Evolutionary conservation across 2,888 invertebrate species (phyloP), one percentile per base, ranked within the genome.

Genomic region (Mystacides longicornis): DNA sequence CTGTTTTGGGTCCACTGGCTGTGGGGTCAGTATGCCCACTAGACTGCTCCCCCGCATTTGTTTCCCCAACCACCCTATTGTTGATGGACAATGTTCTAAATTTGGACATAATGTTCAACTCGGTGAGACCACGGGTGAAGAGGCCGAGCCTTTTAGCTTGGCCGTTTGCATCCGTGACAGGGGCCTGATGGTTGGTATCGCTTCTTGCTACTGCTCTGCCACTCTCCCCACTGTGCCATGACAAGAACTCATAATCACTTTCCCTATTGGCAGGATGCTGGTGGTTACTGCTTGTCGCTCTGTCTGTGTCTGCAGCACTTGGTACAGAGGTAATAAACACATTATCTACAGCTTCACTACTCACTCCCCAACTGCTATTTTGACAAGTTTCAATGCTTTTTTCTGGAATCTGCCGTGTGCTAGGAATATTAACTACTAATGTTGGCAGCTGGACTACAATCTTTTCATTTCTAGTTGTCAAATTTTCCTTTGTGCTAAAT

Each of bases 61-160:
- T 51, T 2, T 47, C 23, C n/a, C 21, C 33, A 4, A 14, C 37
- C 14, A 3, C 16, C 14, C 14, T 37, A 23, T 16, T 37, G 16
- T 23, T 42, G 11, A 21, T 23, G 4, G 48, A 48, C n/a, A 42
- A 42, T 5, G 18, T 49, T 14, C 51, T 45, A 16, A 50, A 43
- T n/a, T 54, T 54, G 21, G 49, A 54, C 31, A 50, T 49, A 7
- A 50, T 42, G 20, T 54, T 50, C 3, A 77, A 53, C 31, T 77
- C 77, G 0, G 77, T 77, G 0, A 77, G 54, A 0, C 77, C 77
- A 0, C 77, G 66, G 62, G 69, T 73, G 74, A 77, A 76, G 23
- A 76, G 49, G 1, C 59, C 52, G 7, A 37, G 48, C n/a, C 42
- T 18, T 11, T 33, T 21, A 2, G 48, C 9, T 5, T 3, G n/a